Base-by-base conservation (phyloP, 2,797 vertebrate species). In the Cichlasoma orientale region DNA sequence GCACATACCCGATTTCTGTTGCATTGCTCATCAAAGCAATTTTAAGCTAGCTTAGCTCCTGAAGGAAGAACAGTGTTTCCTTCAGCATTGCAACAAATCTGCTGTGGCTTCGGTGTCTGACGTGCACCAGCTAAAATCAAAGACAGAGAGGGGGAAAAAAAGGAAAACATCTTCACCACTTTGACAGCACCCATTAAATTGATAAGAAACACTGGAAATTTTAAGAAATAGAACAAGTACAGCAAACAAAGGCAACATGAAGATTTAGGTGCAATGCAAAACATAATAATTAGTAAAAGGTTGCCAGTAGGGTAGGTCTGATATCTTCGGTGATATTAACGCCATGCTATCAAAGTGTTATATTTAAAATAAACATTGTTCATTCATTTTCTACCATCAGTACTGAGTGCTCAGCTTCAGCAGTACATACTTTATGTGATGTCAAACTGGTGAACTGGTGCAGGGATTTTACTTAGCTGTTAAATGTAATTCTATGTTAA, bases 181-280 rank as follows among this genome's bases (percentile, higher is more conserved):
- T 44, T 44, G 13, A 44, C 41, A 44, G 18, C 25, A 47, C 38
- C 12, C 61, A 66, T 47, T 47, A 66, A 7, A 27, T 47, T 47
- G 27, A 25, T 66, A 47, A 66, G 38, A 47, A 66, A 66, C 47
- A 25, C 23, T 27, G 61, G 9, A 66, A 4, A 47, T 66, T 47
- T 66, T 29, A 66, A 27, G 23, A 66, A 66, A 47, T 29, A 29
- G 18, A 66, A 27, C 16, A 47, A 66, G 16, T 66, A 66, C 61
- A 66, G 16, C 23, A 47, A 19, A 19, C 44, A 5, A 47, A 47
- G 23, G 61, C 10, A 66, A 66, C 61, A 47, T 38, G 25, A 66
- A 12, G 16, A 47, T 47, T 47, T 66, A 1, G 9, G 23, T 19
- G 41, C 23, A 44, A 44, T 44, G 41, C 41, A 44, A 44, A 44